Evolutionary conservation across 2,797 vertebrate species (phyloP).

Genomic region (Hippocampus kuda): DNA sequence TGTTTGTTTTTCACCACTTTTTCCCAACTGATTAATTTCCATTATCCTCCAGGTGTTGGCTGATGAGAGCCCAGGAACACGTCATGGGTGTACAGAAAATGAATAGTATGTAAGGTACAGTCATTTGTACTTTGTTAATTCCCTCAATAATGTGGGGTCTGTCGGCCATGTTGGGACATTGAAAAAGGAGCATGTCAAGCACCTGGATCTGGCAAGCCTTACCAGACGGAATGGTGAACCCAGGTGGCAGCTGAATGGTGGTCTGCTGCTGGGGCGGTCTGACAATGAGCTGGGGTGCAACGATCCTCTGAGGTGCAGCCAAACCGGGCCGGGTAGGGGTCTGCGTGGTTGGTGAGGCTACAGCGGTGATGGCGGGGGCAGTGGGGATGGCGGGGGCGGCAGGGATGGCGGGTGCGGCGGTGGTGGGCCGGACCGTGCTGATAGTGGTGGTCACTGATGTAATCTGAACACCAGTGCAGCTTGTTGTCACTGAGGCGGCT

Average conservation of each 20-base stretch:
- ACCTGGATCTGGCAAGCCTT: constrained; percentile 44
- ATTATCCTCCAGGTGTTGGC: no score
- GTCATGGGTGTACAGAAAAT: no score
- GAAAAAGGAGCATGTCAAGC: background rate
- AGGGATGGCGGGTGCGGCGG: constrained; percentile 42
- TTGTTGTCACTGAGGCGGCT: constrained; percentile 45
- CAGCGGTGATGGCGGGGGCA: constrained; percentile 16
- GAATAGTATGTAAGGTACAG: no score
- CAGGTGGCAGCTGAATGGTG: constrained; percentile 79
- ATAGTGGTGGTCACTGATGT: constrained; percentile 44
- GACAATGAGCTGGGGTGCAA: constrained; percentile 78
- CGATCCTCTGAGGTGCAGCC: constrained; percentile 65
- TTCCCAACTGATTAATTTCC: no score
- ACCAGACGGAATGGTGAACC: constrained; percentile 82
- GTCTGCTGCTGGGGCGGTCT: constrained; percentile 78
- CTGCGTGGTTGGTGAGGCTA: constrained; percentile 42
- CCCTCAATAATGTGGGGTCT: no score
- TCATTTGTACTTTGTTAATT: no score
- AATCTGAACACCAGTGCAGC: constrained; percentile 35
- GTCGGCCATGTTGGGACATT: no score
- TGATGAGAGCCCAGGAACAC: no score
- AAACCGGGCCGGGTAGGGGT: constrained; percentile 63
- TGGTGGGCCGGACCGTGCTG: constrained; percentile 52
- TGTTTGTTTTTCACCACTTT: no score
- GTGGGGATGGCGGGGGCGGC: constrained; percentile 11